Evolutionary conservation across 2,888 invertebrate genomes (phyloP), one percentile per base, ranked within the genome.

Genomic region (Criorhina ranunculi): DNA sequence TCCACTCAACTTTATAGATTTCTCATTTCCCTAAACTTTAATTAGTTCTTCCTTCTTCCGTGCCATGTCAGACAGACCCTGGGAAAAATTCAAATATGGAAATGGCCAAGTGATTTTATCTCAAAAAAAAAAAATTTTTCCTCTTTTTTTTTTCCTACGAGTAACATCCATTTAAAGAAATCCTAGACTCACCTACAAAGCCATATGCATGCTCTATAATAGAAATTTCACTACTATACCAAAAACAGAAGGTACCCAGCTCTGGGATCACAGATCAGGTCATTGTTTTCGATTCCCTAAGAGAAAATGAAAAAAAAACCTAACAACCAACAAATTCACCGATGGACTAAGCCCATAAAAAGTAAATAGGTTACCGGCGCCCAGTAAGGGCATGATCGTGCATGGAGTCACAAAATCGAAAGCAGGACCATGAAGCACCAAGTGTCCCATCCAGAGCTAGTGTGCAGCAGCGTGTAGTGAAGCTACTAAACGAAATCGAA

Each of bases 351-450:
- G 85, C 70, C 79, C 85, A 85, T 85, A 85, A 85, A 76, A 85
- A 80, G 85, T 85, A 85, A 75, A 85, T 85, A 85, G 85, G 85
- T 85, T 85, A 75, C 79, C 75, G 64, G 83, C 85, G 64, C 85
- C 85, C 85, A 85, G 75, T 79, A 80, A 85, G 85, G 85, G 85
- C 85, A 85, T 80, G 57, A 79, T 85, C 80, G 85, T 85, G 85
- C 85, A 79, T 75, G 12, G 69, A 79, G 75, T 69, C 79, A 80
- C 79, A 79, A 79, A 83, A 83, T 62, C 73, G 79, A 79, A 83
- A 79, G 79, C 83, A 83, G 66, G 53, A 55, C 67, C 73, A 62
- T 51, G 12, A 42, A 9, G 46, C 60, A 75, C 57, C 59, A 49
- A 67, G 59, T 33, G 44, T 44, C 33, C 59, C 59, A 66, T 60